Percentiles rank a stretch among this genome's conserved stretches.
These are phyloP conservation scores for Macrobrachium nipponense DNA, from an alignment of 1,140 invertebrate species.

Conservation along the genomic window DNA sequence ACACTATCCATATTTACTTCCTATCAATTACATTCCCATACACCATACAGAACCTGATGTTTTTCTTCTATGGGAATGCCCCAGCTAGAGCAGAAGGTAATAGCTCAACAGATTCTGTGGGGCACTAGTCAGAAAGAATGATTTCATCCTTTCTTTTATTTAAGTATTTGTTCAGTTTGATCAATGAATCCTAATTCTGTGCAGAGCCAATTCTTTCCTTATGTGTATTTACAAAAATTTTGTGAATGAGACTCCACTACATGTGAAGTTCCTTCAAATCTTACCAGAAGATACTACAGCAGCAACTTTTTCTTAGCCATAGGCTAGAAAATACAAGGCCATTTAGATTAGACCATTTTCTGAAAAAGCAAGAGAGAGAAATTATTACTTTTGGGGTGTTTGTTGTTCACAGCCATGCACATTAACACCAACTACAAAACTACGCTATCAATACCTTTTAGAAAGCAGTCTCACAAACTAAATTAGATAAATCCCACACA, in stretches of 20 bases:
- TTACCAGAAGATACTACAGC: slow-evolving; percentile 33
- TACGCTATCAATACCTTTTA: neutral
- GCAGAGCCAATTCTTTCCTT: slow-evolving; percentile 1
- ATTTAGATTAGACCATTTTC: slow-evolving; percentile 63
- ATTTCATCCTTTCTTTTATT: slow-evolving; percentile 16
- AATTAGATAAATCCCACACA: slow-evolving; percentile 8
- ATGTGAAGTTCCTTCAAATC: slow-evolving; percentile 11
- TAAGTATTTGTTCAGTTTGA: neutral
- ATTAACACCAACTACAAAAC: slow-evolving; percentile 13
- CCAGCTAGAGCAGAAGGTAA: too few relatives aligned
- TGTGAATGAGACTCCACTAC: slow-evolving; percentile 52
- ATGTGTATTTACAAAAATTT: slow-evolving; percentile 10
- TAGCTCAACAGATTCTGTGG: neutral
- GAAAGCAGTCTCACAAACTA: neutral
- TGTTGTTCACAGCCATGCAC: slow-evolving; percentile 23
- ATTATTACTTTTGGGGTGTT: slow-evolving; percentile 41
- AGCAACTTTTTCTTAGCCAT: slow-evolving; percentile 51
- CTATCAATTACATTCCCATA: too few relatives aligned
- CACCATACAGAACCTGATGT: too few relatives aligned
- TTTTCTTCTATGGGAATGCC: too few relatives aligned
- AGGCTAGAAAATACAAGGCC: slow-evolving; percentile 59
- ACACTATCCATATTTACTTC: too few relatives aligned
- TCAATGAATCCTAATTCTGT: neutral
- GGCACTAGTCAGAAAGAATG: slow-evolving; percentile 8
- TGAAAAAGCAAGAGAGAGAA: slow-evolving; percentile 61